Evolutionary conservation across 2,113 vertebrate species (phyloP).

Genomic region (Heloderma charlesbogerti): DNA sequence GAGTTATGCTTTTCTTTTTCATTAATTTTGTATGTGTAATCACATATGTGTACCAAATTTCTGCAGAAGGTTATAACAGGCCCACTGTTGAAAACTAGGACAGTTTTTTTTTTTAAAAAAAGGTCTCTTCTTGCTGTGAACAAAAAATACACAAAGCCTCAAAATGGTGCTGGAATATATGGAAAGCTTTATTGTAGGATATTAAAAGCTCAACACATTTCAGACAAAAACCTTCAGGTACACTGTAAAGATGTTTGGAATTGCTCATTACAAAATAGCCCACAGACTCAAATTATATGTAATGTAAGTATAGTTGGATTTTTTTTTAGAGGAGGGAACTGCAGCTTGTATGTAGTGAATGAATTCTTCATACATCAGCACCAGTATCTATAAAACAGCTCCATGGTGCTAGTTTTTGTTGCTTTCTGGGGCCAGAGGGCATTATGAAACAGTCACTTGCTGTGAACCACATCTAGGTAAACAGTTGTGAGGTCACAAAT

Average conservation of each 20-base stretch:
- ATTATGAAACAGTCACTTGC: neutral
- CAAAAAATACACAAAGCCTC: neutral
- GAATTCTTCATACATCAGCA: too few species aligned
- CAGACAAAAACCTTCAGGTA: neutral
- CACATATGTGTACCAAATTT: neutral
- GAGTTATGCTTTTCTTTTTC: neutral
- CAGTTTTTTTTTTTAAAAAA: too few species aligned
- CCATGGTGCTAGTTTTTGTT: too few species aligned
- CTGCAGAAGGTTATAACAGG: neutral
- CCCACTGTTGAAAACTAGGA: neutral
- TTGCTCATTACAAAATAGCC: neutral
- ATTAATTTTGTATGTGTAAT: neutral
- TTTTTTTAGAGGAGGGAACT: too few species aligned
- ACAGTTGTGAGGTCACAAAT: neutral
- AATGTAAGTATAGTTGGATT: neutral
- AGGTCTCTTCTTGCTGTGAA: neutral
- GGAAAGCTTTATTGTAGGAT: neutral
- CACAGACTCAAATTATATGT: neutral
- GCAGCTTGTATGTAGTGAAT: too few species aligned
- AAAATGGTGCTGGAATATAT: too few species aligned
- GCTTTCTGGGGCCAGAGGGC: too few species aligned
- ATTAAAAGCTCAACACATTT: neutral
- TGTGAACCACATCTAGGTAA: neutral
- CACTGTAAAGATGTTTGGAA: neutral
- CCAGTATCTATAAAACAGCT: too few species aligned